Conservation (phyloP, 2,888 invertebrate genomes). For the Herminia tarsipennalis region DNA sequence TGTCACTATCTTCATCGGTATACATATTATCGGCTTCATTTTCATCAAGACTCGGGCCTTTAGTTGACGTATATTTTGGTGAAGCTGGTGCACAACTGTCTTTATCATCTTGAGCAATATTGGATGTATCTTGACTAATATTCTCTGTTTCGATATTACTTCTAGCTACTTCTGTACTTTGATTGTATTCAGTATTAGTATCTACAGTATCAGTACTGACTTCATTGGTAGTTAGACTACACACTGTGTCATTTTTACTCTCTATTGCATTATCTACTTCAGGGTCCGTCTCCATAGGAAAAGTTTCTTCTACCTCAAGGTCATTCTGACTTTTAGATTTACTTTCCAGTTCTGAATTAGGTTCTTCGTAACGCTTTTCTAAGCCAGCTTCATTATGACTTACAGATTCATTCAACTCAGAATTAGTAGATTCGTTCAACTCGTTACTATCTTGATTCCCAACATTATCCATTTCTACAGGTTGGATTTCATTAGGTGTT, state of each 20-base stretch:
- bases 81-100: not conserved
- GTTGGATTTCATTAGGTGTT: not conserved
- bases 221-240: not conserved
- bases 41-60: conserved; percentile 1
- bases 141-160: not conserved
- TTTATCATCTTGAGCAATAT: not conserved
- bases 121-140: not conserved
- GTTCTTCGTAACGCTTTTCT: not conserved
- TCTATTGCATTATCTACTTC: not conserved
- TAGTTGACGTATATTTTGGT: too few relatives aligned
- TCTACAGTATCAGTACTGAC: not conserved
- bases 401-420: not conserved
- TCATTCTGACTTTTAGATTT: conserved; percentile 1
- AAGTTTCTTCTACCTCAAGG: not conserved
- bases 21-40: conserved; percentile 9
- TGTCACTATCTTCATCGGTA: conserved; percentile 35
- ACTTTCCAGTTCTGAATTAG: not conserved
- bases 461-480: not conserved
- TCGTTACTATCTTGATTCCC: not conserved
- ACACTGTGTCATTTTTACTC: not conserved
- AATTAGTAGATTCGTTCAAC: not conserved
- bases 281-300: not conserved
- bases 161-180: not conserved
- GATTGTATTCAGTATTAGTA: not conserved
- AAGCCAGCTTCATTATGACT: not conserved